Base-by-base conservation (phyloP, 2,888 invertebrate species). In the Candidula unifasciata region DNA sequence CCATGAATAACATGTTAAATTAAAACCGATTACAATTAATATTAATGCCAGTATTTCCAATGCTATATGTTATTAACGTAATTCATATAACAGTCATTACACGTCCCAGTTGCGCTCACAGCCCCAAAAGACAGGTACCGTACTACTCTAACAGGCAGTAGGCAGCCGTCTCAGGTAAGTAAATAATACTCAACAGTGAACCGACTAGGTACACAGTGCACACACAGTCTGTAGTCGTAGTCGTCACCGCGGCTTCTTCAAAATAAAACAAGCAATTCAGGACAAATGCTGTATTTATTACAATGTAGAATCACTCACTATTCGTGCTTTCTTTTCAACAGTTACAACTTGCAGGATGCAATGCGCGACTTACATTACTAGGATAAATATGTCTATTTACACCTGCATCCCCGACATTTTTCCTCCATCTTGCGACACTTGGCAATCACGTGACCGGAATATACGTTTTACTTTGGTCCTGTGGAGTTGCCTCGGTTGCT, bases 391-490 rank as follows among this genome's bases (percentile, higher is more conserved):
- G 74, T 81, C 74, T 78, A 78, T 82, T 81, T 69, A 44, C 68
- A 82, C 77, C 68, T 69, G 77, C 30, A 37, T 52, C 44, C 27
- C 30, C 27, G 30, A 24, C 52, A 57, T 27, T 35, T 78, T 37
- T 83, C 78, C 77, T 84, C 87, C 87, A 87, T 87, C 73, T 87
- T 83, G 80, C 83, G 87, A 87, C 87, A 87, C 87, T 87, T 87
- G 87, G 87, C 87, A 87, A 80, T 87, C 87, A 87, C 87, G 87
- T 87, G 87, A 87, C 85, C 83, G 79, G 83, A 83, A 79, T 83
- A 71, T 18, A 35, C 27, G 33, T 27, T 30, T 68, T 79, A 52
- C 24, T 18, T 68, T 44, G 16, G 52, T 74, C 52, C 0, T 30
- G 13, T 21, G 3, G n/a, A 68, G 8, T 6, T 27, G 27, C 16